A percentile compares a stretch with the other conserved stretches of the same genome.
These are phyloP conservation scores for Crenichthys baileyi DNA, from an alignment of 2,797 vertebrate species.

Conservation along the genomic window DNA sequence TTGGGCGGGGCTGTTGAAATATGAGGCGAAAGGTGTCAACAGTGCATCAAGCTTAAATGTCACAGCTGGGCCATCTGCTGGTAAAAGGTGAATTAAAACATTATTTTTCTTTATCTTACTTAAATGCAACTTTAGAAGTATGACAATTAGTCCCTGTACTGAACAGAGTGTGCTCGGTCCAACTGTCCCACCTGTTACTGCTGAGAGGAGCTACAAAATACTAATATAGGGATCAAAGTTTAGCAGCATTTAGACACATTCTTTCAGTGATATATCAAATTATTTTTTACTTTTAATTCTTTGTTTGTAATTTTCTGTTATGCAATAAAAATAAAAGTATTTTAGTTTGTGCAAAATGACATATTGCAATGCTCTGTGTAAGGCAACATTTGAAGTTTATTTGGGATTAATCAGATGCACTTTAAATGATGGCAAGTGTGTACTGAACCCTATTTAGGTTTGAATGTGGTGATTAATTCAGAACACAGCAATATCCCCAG, in stretches of 20 bases:
- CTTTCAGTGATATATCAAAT: neutral
- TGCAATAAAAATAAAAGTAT: neutral
- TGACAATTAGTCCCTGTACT: neutral
- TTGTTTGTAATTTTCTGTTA: neutral
- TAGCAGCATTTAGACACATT: neutral
- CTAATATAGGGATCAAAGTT: neutral
- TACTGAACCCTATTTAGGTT: neutral
- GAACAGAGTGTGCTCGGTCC: neutral
- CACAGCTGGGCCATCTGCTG: slow-evolving; percentile 50
- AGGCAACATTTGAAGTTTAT: neutral
- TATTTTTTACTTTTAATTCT: neutral
- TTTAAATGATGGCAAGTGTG: neutral
- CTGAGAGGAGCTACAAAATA: neutral
- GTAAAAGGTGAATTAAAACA: slow-evolving; percentile 3
- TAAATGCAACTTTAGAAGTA: neutral
- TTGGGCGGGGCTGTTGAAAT: slow-evolving; percentile 33
- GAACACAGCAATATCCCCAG: neutral
- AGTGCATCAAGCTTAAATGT: slow-evolving; percentile 8
- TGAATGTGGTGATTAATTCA: neutral
- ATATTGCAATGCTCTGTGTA: neutral
- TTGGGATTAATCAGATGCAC: neutral
- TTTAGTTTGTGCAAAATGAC: neutral
- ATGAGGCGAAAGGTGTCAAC: slow-evolving; percentile 14
- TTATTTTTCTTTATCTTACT: neutral
- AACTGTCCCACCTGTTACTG: neutral